A percentile compares a stretch with the other conserved stretches of the same genome.
These are phyloP conservation scores for Thermophis baileyi DNA, from an alignment of 2,113 vertebrate species.

Conservation along the genomic window DNA sequence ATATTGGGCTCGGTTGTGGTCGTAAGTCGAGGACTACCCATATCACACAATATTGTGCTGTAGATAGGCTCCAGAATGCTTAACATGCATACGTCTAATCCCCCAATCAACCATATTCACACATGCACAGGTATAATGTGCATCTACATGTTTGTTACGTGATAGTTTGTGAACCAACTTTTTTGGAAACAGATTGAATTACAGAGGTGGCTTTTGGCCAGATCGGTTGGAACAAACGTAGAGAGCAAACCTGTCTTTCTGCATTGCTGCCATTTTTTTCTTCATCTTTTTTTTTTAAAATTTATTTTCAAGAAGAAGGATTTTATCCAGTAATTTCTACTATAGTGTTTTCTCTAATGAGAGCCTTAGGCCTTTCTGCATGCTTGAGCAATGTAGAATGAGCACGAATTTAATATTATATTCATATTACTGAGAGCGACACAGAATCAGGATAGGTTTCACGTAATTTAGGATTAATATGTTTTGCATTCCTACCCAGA, in stretches of 20 bases:
- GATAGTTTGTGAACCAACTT: conserved; percentile 49
- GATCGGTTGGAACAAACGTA: conserved; percentile 62
- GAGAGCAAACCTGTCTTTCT: conserved; percentile 72
- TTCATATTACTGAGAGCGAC: background rate
- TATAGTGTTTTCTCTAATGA: background rate
- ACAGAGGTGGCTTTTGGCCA: conserved; percentile 50
- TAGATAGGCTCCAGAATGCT: background rate
- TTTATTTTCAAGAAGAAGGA: conserved; percentile 36
- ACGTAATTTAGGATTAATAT: background rate
- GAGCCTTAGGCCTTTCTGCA: conserved; percentile 27
- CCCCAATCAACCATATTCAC: conserved; percentile 24
- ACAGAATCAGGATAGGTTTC: background rate
- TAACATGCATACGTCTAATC: background rate
- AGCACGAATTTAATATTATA: background rate
- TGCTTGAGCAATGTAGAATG: conserved; percentile 21
- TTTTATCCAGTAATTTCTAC: conserved; percentile 47
- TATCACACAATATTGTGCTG: background rate
- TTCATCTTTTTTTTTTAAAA: background rate
- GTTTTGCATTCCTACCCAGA: background rate
- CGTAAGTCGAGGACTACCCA: background rate
- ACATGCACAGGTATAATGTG: conserved; percentile 45
- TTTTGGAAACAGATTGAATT: conserved; percentile 55
- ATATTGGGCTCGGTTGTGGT: background rate
- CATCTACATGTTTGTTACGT: background rate
- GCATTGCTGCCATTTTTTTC: conserved; percentile 62